Base-by-base conservation (phyloP, 2,797 vertebrate genomes). In the Crenichthys baileyi region DNA sequence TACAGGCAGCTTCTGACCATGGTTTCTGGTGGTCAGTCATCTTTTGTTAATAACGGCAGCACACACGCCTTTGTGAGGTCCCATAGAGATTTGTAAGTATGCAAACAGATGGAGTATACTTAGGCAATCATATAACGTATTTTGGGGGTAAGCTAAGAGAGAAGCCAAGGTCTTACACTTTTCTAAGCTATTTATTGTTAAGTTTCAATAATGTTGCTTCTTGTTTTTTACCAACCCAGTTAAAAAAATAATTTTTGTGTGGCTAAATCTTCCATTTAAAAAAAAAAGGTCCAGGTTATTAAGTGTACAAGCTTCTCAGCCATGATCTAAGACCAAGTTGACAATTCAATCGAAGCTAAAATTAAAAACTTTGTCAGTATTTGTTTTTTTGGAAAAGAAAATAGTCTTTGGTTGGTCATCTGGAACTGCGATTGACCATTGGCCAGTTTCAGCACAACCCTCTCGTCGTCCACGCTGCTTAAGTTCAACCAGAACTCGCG, bases 1-100 rank as follows among this genome's bases (percentile, higher is more conserved):
- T 99, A 99, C 92, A 94, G 96, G 86, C 97, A 98, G 89, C 92
- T 99, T 83, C 94, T 99, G 70, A 95, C 97, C 89, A 95, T 99
- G 94, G 97, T 99, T 79, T 97, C 97, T 0, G 97, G 96, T 36
- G 97, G 97, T 73, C 96, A 97, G 58, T 97, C 97, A 0, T 95
- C 96, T 76, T 94, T 94, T 6, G 94, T 96, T 86, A 96, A 96
- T 48, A 95, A 97, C 7, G 95, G 96, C 83, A 90, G 78, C 91
- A 93, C 95, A 58, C 94, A 92, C 55, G 89, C 94, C 0, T 91
- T 96, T 9, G 93, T 97, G 82, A 96, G 97, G 78, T 97, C 97
- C 76, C 96, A 97, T 74, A 91, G 95, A 90, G 95, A 96, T 94
- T 96, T 97, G 98, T 99, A 93, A 94, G 98, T 97, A 72, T 79